Evolutionary conservation across 64 coral and sea anemone species (phyloP).

Genomic region (Dendronephthya gigantea): DNA sequence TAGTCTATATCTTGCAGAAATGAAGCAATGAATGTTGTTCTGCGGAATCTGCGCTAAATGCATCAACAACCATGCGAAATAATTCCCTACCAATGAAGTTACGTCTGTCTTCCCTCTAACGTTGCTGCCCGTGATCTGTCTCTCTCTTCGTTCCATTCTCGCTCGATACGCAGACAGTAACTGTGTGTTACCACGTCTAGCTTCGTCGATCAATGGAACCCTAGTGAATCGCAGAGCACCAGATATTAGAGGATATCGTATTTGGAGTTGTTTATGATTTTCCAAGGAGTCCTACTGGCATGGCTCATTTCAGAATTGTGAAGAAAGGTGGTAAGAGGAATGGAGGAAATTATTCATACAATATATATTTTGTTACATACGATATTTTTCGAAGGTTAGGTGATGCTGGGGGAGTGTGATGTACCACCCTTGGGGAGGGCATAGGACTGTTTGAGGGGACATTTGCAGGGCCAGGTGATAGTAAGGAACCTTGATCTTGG

Average conservation of each 20-base stretch:
- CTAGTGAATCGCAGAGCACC: background rate
- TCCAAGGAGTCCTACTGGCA: no score
- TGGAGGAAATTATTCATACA: no score
- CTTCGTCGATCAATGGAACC: background rate
- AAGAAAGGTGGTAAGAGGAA: no score
- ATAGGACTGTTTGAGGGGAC: no score
- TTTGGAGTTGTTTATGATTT: no score
- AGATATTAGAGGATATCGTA: no score
- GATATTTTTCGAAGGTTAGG: background rate
- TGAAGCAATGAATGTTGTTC: background rate
- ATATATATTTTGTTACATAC: no score
- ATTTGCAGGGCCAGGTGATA: background rate
- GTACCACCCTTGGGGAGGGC: no score
- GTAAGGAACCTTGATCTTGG: background rate
- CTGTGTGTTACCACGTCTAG: conserved; percentile 32
- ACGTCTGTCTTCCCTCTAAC: conserved; percentile 21
- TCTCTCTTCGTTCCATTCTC: conserved; percentile 32
- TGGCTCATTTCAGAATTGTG: no score
- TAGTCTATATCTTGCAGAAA: background rate
- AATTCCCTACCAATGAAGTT: conserved; percentile 12
- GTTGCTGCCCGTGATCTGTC: background rate
- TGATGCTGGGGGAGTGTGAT: background rate
- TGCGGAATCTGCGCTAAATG: no score
- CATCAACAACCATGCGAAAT: background rate
- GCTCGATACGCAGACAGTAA: conserved; percentile 32